These are phyloP conservation scores for Xerus rutilus DNA, from an alignment of 2,797 vertebrate species.

Conservation along the genomic window DNA sequence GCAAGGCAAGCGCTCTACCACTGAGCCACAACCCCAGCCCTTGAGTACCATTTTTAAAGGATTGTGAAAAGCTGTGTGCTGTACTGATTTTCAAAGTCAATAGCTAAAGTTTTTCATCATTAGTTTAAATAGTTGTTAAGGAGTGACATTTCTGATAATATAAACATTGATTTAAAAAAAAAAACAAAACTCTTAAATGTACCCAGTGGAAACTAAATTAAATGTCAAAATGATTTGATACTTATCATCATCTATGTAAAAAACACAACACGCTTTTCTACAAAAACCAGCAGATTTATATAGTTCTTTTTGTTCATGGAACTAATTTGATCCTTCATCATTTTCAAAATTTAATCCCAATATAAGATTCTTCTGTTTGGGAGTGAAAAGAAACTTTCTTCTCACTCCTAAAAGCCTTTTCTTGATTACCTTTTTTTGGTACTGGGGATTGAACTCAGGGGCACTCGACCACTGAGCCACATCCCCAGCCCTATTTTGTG, in stretches of 20 bases:
- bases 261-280: neutral
- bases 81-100: constrained; percentile 30
- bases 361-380: neutral
- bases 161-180: constrained; percentile 23
- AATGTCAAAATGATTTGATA: constrained; percentile 37
- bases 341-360: neutral
- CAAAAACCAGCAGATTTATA: constrained; percentile 7
- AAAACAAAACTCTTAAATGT: constrained; percentile 29
- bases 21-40: no score
- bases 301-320: neutral
- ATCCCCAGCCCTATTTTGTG: no score
- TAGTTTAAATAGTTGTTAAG: constrained; percentile 55
- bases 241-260: neutral
- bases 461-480: no score
- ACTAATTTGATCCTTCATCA: neutral
- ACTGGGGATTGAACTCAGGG: no score
- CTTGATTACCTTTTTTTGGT: neutral
- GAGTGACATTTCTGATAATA: constrained; percentile 16
- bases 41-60: neutral
- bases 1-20: no score
- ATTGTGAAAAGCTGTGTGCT: neutral
- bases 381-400: no score
- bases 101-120: constrained; percentile 1
- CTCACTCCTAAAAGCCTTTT: neutral
- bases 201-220: constrained; percentile 32